phyloP scores from a whole-genome alignment of 2,113 vertebrate genomes.

The Phalacrocorax pelagicus region DNA sequence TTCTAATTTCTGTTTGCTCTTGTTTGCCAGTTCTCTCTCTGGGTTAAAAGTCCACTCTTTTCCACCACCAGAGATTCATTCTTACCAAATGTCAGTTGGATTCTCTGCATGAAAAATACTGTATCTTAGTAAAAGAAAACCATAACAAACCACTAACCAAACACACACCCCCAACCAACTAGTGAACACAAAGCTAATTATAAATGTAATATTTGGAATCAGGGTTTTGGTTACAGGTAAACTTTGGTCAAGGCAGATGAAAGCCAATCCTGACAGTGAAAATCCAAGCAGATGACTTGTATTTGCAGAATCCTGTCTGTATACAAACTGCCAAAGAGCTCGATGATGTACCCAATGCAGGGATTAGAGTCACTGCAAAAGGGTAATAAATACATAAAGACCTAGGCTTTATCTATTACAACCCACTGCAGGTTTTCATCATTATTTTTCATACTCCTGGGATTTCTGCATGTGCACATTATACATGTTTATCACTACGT shows the following conservation, averaged over 20 bases:
- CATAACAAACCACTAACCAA: neutral
- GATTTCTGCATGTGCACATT: neutral
- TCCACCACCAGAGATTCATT: neutral
- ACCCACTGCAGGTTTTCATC: neutral
- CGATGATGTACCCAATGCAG: neutral
- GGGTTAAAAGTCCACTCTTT: neutral
- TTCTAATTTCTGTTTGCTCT: neutral
- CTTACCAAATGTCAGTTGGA: neutral
- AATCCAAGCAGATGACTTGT: neutral
- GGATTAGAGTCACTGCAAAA: neutral
- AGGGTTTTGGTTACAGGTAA: neutral
- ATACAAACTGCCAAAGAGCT: neutral
- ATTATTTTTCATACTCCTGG: neutral
- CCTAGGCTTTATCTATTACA: neutral
- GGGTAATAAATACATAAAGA: neutral
- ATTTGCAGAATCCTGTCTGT: neutral
- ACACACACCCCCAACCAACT: neutral
- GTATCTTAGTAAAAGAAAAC: neutral
- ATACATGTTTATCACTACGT: neutral
- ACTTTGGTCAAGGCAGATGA: constrained; percentile 5
- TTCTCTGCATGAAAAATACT: neutral
- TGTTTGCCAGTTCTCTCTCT: neutral
- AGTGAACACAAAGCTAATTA: neutral
- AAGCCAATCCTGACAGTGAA: neutral
- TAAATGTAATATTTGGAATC: neutral